These are phyloP conservation scores for Mormoops blainvillei DNA, from an alignment of 2,113 vertebrate species.

Conservation along the genomic window DNA sequence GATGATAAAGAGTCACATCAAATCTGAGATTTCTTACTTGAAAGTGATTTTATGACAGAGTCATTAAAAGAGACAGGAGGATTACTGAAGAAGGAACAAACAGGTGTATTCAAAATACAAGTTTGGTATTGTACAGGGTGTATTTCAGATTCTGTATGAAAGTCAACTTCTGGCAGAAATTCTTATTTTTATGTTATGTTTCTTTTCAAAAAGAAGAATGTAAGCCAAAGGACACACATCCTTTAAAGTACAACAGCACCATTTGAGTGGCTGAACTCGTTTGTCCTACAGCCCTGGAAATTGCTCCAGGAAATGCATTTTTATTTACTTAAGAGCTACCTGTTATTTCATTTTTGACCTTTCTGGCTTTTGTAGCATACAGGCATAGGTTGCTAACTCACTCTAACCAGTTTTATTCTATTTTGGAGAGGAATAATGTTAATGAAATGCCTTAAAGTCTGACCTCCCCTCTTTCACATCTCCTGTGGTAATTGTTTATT, in stretches of 20 bases:
- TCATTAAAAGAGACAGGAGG: neutral
- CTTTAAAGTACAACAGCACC: neutral
- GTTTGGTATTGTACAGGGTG: neutral
- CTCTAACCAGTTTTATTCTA: neutral
- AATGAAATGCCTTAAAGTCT: constrained; percentile 18
- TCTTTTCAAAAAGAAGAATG: neutral
- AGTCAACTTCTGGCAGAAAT: neutral
- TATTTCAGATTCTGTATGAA: neutral
- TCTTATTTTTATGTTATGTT: neutral
- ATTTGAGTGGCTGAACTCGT: neutral
- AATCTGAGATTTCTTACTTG: neutral
- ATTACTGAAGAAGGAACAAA: neutral
- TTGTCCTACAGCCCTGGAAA: neutral
- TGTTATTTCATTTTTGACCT: constrained; percentile 24
- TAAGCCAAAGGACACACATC: neutral
- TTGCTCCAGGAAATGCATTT: constrained; percentile 2
- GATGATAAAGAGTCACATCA: neutral
- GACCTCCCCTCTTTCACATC: neutral
- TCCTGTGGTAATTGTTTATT: neutral
- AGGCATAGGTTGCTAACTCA: neutral
- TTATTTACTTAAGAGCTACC: constrained; percentile 12
- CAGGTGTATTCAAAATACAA: neutral
- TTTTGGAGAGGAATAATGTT: constrained; percentile 11
- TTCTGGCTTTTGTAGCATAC: neutral
- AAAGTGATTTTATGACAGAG: neutral